Evolutionary conservation across 1,140 invertebrate genomes (phyloP).

Genomic region (Saccostrea echinata): DNA sequence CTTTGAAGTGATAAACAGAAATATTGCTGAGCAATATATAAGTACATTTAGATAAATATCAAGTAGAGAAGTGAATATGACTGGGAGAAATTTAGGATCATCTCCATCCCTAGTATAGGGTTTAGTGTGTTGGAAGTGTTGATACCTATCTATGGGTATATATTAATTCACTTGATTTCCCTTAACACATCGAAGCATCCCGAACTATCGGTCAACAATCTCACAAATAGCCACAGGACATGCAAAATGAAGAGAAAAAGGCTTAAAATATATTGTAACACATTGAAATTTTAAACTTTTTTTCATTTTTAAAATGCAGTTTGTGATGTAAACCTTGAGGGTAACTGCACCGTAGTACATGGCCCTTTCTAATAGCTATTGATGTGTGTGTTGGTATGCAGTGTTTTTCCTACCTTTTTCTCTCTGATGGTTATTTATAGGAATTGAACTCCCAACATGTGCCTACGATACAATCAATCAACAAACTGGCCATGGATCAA

Average conservation of each 20-base stretch:
- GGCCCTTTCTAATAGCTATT: background rate
- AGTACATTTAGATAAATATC: slow-evolving; percentile 5
- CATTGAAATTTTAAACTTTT: background rate
- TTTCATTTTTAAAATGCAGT: background rate
- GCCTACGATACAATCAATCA: background rate
- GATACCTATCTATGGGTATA: slow-evolving; percentile 15
- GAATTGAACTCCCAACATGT: background rate
- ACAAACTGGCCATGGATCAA: background rate
- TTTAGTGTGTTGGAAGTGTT: slow-evolving; percentile 5
- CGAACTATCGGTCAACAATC: background rate
- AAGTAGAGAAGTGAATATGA: background rate
- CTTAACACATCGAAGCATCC: background rate
- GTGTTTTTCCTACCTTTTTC: background rate
- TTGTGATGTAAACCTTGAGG: background rate
- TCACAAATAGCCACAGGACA: background rate
- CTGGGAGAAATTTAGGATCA: background rate
- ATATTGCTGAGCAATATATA: background rate
- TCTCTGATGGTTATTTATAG: slow-evolving; percentile 2
- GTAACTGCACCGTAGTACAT: slow-evolving; percentile 2
- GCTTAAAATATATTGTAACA: background rate
- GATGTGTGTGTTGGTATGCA: background rate
- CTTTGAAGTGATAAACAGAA: background rate
- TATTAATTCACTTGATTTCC: slow-evolving; percentile 14
- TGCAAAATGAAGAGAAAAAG: background rate
- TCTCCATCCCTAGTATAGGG: background rate